Evolutionary conservation across 2,888 invertebrate species (phyloP).

Genomic region (Micropterix aruncella): DNA sequence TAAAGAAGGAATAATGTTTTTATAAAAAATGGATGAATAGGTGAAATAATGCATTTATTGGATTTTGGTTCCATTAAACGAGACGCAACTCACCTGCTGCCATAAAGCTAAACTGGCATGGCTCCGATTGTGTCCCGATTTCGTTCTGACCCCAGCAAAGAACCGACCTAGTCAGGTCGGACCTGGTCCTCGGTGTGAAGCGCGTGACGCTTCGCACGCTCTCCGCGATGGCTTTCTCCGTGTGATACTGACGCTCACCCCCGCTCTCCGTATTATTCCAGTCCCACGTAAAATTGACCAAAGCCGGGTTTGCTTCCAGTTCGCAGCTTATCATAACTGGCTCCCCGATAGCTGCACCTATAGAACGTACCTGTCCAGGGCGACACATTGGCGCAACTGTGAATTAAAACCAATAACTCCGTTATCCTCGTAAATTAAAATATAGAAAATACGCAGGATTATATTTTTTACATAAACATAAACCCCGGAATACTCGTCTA

Average conservation of each 20-base stretch:
- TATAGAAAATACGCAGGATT: background rate
- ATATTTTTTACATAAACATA: too few species aligned
- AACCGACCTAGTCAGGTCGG: constrained; percentile 52
- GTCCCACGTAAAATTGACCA: constrained; percentile 39
- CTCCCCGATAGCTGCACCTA: constrained; percentile 61
- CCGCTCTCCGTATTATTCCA: background rate
- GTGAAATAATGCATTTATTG: too few species aligned
- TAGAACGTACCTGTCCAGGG: constrained; percentile 49
- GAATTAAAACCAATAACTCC: constrained; percentile 3
- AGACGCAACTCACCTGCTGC: too few species aligned
- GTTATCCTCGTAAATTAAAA: background rate
- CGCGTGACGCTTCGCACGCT: constrained; percentile 47
- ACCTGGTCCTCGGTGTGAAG: constrained; percentile 57
- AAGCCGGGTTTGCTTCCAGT: constrained; percentile 58
- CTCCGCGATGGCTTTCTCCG: constrained; percentile 19
- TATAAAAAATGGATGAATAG: too few species aligned
- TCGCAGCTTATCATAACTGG: constrained; percentile 54
- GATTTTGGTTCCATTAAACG: too few species aligned
- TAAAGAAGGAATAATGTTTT: too few species aligned
- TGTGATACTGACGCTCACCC: background rate
- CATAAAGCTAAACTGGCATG: constrained; percentile 58
- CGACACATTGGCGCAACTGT: constrained; percentile 60
- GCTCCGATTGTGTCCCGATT: constrained; percentile 55
- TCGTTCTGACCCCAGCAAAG: constrained; percentile 63
- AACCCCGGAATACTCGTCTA: too few species aligned